Evolutionary conservation across 1,140 invertebrate genomes (phyloP).

Genomic region (Chironomus tepperi): DNA sequence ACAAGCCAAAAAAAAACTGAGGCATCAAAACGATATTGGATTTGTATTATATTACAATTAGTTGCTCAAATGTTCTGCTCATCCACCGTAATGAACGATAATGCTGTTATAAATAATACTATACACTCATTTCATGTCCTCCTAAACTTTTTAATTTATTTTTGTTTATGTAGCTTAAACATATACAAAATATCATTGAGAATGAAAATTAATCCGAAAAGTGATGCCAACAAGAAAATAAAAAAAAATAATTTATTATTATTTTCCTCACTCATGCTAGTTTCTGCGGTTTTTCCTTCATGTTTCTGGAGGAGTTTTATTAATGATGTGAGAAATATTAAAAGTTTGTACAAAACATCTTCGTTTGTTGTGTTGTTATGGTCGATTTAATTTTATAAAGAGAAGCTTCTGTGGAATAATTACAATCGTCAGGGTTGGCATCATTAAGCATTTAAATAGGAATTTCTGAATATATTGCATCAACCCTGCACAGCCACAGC

Average conservation of each 20-base stretch:
- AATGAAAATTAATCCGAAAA: conserved; percentile 14
- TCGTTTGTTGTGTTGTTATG: too few relatives aligned
- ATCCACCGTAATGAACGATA: not conserved
- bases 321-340: too few relatives aligned
- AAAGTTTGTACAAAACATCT: too few relatives aligned
- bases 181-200: too few relatives aligned
- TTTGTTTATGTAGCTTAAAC: too few relatives aligned
- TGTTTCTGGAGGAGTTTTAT: too few relatives aligned
- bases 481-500: too few relatives aligned
- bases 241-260: not conserved
- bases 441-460: too few relatives aligned
- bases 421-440: too few relatives aligned
- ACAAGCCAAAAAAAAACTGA: not conserved
- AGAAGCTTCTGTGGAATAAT: too few relatives aligned
- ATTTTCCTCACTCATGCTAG: not conserved
- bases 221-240: not conserved
- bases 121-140: not conserved
- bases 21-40: not conserved
- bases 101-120: not conserved
- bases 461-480: too few relatives aligned
- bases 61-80: not conserved
- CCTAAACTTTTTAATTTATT: not conserved
- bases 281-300: not conserved
- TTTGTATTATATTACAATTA: conserved; percentile 3
- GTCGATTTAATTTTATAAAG: too few relatives aligned